Evolutionary conservation across 1,140 invertebrate genomes (phyloP), one percentile per base, ranked within the genome.

Genomic region (Papilio glaucus): DNA sequence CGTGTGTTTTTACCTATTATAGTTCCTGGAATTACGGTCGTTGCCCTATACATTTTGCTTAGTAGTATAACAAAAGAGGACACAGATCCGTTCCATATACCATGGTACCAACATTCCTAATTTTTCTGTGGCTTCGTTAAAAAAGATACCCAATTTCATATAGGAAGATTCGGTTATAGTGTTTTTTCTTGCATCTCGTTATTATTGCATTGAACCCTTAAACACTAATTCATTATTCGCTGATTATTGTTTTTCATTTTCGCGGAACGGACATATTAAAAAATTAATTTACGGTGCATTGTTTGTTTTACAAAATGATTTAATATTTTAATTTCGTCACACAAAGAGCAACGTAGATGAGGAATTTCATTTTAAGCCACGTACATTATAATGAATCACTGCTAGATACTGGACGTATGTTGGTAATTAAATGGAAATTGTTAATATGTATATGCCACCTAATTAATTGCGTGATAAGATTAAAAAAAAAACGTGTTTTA

Each of bases 251-350:
- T n/a, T 3, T 33, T 33, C 4, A 18, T 45, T 53, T 53, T 24
- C 49, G 24, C 10, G 21, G 9, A 12, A 24, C 7, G 21, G 12
- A 21, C 21, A 33, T 9, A 26, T 15, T n/a, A 15, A 5, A 29
- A 61, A 61, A 61, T 26, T 5, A 61, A 61, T 33, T 2, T n/a
- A 61, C 24, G 13, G 49, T 26, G 45, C 21, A 57, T 57, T 49
- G 12, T 29, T 33, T 13, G 26, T 39, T 39, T 65, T 1, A 39
- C 18, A 65, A 65, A 65, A 41, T 39, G 15, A 39, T 21, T 65
- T 65, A 63, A 63, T 63, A 63, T 39, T 63, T 63, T 63, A 65
- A 65, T 65, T 65, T 15, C n/a, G 15, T 21, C 9, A 21, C 62
- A 65, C 62, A 65, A 37, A 65, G 62, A 10, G 33, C 8, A 15